phyloP scores from a whole-genome alignment of 2,113 vertebrate species.

The Anarrhichthys ocellatus region DNA sequence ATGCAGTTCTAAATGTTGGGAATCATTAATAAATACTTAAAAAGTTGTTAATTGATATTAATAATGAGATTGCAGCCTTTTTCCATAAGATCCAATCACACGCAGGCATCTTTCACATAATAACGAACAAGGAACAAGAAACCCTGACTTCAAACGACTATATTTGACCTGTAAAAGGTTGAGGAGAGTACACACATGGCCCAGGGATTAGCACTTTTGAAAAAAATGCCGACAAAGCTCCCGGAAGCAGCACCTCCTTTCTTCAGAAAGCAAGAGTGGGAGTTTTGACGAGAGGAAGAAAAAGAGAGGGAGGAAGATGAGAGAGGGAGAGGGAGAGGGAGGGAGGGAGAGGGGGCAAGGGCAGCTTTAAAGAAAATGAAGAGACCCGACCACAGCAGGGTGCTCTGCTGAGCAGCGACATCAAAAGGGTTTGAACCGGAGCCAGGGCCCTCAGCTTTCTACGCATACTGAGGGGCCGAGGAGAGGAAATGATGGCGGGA shows the following conservation, averaged over 20 bases:
- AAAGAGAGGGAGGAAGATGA: conserved; percentile 48
- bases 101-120: not conserved
- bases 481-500: conserved; percentile 33
- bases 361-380: conserved; percentile 28
- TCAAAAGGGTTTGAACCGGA: conserved; percentile 56
- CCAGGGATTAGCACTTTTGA: not conserved
- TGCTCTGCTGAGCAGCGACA: conserved; percentile 46
- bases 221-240: conserved; percentile 50
- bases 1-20: not conserved
- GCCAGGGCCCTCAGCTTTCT: conserved; percentile 41
- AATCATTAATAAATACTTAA: not conserved
- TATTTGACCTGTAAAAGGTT: conserved; percentile 14
- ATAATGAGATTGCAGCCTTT: not conserved
- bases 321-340: conserved; percentile 34
- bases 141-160: conserved; percentile 22
- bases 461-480: conserved; percentile 20
- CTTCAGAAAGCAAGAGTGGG: conserved; percentile 12
- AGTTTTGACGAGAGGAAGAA: conserved; percentile 49
- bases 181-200: conserved; percentile 13
- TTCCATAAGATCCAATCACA: not conserved
- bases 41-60: not conserved
- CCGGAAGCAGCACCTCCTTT: conserved; percentile 36
- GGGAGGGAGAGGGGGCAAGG: not conserved
- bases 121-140: not conserved
- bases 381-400: conserved; percentile 59